phyloP scores from a whole-genome alignment of 2,797 vertebrate species.

The Sebastes taczanowskii region DNA sequence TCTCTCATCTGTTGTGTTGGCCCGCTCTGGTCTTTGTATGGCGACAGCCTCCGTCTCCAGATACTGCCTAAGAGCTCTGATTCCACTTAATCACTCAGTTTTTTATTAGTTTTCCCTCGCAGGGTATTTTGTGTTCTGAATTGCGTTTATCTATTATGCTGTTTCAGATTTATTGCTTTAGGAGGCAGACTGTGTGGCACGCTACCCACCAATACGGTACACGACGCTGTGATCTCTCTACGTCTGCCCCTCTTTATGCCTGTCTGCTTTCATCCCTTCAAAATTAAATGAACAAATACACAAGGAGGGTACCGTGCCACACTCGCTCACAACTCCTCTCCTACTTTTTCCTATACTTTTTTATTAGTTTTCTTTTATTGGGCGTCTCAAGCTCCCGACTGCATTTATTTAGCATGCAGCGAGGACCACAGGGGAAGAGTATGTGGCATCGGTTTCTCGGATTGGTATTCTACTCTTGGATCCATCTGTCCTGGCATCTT shows the following conservation, averaged over 20 bases:
- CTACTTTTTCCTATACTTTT: constrained; percentile 64
- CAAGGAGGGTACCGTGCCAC: constrained; percentile 60
- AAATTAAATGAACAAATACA: constrained; percentile 82
- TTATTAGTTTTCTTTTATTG: constrained; percentile 73
- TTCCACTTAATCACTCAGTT: constrained; percentile 83
- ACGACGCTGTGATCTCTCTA: constrained; percentile 77
- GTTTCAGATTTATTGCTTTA: constrained; percentile 85
- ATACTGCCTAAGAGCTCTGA: constrained; percentile 82
- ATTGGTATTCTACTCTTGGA: constrained; percentile 52
- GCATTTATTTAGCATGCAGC: constrained; percentile 63
- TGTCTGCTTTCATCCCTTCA: constrained; percentile 82
- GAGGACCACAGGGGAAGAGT: constrained; percentile 44
- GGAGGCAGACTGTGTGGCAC: constrained; percentile 82
- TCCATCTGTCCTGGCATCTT: constrained; percentile 75
- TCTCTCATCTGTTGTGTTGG: constrained; percentile 84
- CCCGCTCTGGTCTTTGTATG: constrained; percentile 79
- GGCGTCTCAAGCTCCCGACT: constrained; percentile 42
- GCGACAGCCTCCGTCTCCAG: constrained; percentile 77
- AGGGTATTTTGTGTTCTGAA: constrained; percentile 83
- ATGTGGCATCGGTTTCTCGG: constrained; percentile 60
- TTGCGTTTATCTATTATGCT: constrained; percentile 84
- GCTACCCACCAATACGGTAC: constrained; percentile 76
- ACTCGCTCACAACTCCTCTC: constrained; percentile 58
- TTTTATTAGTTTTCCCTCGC: constrained; percentile 82
- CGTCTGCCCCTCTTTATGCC: constrained; percentile 81